These are phyloP conservation scores for Phyto melanocephala DNA, from an alignment of 2,888 invertebrate species.

Conservation along the genomic window DNA sequence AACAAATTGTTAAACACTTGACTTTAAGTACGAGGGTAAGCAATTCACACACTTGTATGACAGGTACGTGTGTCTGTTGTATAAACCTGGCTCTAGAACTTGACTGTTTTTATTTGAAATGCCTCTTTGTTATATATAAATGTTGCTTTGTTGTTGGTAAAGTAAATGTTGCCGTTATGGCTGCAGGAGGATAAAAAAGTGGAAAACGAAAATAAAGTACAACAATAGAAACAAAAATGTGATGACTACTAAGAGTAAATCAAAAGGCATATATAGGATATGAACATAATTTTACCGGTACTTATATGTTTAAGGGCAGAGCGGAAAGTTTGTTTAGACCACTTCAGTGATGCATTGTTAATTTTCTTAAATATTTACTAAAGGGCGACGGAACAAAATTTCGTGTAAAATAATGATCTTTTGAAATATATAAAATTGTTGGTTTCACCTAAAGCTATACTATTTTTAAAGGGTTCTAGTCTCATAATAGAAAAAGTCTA, in stretches of 20 bases:
- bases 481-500: too few species aligned
- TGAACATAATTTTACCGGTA: background rate
- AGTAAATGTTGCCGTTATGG: background rate
- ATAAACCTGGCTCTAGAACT: conserved; percentile 33
- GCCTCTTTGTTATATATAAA: conserved; percentile 21
- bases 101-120: conserved; percentile 23
- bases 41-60: conserved; percentile 1
- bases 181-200: background rate
- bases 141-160: background rate
- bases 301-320: background rate
- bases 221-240: conserved; percentile 32
- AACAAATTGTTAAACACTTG: conserved; percentile 30
- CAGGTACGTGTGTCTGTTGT: background rate
- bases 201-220: background rate
- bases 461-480: too few species aligned
- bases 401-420: too few species aligned
- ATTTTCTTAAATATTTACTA: too few species aligned
- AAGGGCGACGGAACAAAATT: too few species aligned
- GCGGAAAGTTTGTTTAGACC: too few species aligned
- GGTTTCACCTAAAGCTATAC: too few species aligned
- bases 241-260: background rate
- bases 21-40: conserved; percentile 29
- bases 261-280: background rate
- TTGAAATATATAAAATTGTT: too few species aligned
- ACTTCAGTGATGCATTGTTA: too few species aligned